Evolutionary conservation across 2,888 invertebrate species (phyloP).

Genomic region (Callyntrura sp.): DNA sequence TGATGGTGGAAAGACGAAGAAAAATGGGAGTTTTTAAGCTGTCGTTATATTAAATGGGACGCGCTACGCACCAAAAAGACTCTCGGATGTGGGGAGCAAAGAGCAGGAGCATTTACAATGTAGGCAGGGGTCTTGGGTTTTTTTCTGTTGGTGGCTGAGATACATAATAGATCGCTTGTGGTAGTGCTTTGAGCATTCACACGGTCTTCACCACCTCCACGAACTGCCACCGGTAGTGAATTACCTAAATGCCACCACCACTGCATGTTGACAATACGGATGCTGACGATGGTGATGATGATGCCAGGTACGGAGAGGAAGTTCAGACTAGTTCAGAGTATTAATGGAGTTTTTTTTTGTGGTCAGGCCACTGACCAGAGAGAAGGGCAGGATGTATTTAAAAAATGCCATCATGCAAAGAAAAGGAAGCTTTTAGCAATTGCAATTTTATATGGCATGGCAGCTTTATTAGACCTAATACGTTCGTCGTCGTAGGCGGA

Average conservation of each 20-base stretch:
- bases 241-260: not conserved
- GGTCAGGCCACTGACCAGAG: slow-evolving; percentile 34
- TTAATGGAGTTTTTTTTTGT: slow-evolving; percentile 14
- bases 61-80: too few relatives aligned
- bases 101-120: too few relatives aligned
- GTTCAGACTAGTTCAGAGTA: too few relatives aligned
- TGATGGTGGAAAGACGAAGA: too few relatives aligned
- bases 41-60: too few relatives aligned
- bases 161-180: too few relatives aligned
- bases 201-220: not conserved
- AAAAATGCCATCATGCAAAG: not conserved
- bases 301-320: slow-evolving; percentile 9
- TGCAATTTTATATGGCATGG: not conserved
- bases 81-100: too few relatives aligned
- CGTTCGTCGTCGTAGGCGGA: too few relatives aligned
- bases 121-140: too few relatives aligned
- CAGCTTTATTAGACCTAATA: not conserved
- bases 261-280: not conserved
- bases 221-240: not conserved
- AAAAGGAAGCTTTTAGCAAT: slow-evolving; percentile 17
- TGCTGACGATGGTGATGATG: not conserved
- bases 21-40: too few relatives aligned
- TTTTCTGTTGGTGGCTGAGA: too few relatives aligned
- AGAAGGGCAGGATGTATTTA: slow-evolving; percentile 6
- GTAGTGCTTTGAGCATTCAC: not conserved